Base-by-base conservation (phyloP, 2,113 vertebrate species). In the Anthoscopus minutus region DNA sequence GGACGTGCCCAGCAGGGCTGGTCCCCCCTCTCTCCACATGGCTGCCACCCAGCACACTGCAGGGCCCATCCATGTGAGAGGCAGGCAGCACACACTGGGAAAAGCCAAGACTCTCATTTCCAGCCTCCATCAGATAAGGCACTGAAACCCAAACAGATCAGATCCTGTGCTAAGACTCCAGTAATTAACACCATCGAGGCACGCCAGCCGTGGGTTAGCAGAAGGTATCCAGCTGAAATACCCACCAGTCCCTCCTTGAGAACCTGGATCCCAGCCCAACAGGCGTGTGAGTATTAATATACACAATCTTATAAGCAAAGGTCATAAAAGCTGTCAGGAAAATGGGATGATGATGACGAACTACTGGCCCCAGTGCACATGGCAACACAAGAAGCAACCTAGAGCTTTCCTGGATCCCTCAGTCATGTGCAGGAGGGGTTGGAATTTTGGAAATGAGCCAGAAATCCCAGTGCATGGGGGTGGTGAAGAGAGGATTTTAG, bases 41-140 rank as follows among this genome's bases (percentile, higher is more conserved):
- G 66, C 48, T 65, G 80, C 38, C 16, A 16, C 30, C 15, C 51
- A 23, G 66, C 72, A 74, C 79, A 60, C 28, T 4, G 28, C 78
- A 70, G 61, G 9, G 3, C 38, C 3, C 1, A 40, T 35, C 40
- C 28, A 1, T 56, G 69, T 1, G 2, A 77, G 53, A 91, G 48
- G 64, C 78, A 87, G n/a, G 66, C 16, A 10, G 65, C 4, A 10
- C 0, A 0, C 53, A 61, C 31, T n/a, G 58, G 79, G 27, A 74
- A 82, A 88, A 92, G 74, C 45, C 64, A 88, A 1, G 3, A 38
- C 40, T 90, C 80, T 87, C 56, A 61, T 81, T 94, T 95, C 77
- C 70, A 95, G 78, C 56, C 80, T 83, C 71, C 48, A 96, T 96
- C 95, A 95, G 91, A 91, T 92, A 96, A 89, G 67, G 83, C 64